Percentiles rank a stretch among this genome's conserved stretches.
Conservation (phyloP, 2,888 invertebrate genomes). For the Hecatera dysodea region DNA sequence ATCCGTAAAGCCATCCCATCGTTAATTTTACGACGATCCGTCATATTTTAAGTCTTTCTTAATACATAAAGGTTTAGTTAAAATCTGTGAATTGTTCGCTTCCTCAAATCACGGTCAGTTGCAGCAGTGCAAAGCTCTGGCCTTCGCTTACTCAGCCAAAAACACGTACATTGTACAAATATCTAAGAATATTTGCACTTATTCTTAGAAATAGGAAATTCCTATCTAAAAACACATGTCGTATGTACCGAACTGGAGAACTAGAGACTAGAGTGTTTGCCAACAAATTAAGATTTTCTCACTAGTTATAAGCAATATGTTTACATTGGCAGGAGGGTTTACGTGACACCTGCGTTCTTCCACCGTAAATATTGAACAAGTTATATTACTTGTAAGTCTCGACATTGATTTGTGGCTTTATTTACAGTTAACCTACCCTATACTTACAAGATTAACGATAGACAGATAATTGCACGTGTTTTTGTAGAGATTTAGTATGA, state of each 20-base stretch:
- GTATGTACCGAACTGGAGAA: constrained; percentile 39
- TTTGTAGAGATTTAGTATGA: constrained; percentile 28
- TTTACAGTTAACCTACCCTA: constrained; percentile 51
- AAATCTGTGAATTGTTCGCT: constrained; percentile 37
- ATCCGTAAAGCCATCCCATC: constrained; percentile 19
- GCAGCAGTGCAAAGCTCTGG: constrained; percentile 27
- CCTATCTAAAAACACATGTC: constrained; percentile 47
- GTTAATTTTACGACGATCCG: constrained; percentile 39
- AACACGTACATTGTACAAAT: constrained; percentile 16
- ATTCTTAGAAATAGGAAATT: constrained; percentile 19
- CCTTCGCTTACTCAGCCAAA: constrained; percentile 37
- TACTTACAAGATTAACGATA: constrained; percentile 24
- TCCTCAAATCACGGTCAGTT: constrained; percentile 35
- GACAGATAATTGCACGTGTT: constrained; percentile 35
- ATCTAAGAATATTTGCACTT: constrained; percentile 25
- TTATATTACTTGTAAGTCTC: constrained; percentile 35
- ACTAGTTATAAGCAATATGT: constrained; percentile 63
- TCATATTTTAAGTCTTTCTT: constrained; percentile 45
- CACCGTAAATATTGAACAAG: constrained; percentile 65
- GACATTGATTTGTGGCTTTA: constrained; percentile 60
- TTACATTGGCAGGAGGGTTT: constrained; percentile 72
- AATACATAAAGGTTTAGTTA: constrained; percentile 43
- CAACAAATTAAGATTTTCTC: constrained; percentile 67
- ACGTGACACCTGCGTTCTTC: constrained; percentile 74
- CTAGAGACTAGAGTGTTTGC: constrained; percentile 56